Conservation (phyloP, 2,888 invertebrate species). For the Andrena haemorrhoa region DNA sequence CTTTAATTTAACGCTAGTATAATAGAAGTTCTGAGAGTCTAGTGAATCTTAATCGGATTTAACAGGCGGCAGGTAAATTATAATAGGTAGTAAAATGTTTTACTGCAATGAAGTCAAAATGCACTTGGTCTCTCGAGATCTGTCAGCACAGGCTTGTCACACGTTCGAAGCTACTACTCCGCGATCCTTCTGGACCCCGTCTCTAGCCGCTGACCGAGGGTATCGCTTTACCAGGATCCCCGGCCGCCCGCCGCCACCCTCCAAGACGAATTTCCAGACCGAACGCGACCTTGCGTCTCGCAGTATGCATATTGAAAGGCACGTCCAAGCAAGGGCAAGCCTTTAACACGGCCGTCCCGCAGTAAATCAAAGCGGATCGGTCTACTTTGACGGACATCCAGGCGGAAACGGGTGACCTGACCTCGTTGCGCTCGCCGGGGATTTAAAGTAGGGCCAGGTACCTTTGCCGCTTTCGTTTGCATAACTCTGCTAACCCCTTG, state of each 20-base stretch:
- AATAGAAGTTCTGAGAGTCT: neutral
- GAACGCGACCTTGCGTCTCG: conserved; percentile 77
- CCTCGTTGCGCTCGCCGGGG: conserved; percentile 43
- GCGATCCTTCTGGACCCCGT: neutral
- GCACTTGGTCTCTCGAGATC: neutral
- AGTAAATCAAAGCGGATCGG: conserved; percentile 79
- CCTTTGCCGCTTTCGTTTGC: conserved; percentile 75
- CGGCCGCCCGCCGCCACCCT: neutral
- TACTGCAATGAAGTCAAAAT: no score
- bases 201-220: neutral
- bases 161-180: neutral
- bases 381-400: conserved; percentile 52
- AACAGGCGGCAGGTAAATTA: no score
- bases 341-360: conserved; percentile 61
- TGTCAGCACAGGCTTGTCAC: neutral
- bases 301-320: conserved; percentile 72
- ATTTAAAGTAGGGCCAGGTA: conserved; percentile 74
- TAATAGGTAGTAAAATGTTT: no score
- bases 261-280: conserved; percentile 63
- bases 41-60: no score
- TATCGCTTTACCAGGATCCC: conserved; percentile 12
- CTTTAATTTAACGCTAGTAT: neutral
- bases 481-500: conserved; percentile 79
- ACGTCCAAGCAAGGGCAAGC: conserved; percentile 55
- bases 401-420: conserved; percentile 42